These are phyloP conservation scores for Neocrepidodera transversa DNA, from an alignment of 2,888 invertebrate genomes.

Conservation along the genomic window DNA sequence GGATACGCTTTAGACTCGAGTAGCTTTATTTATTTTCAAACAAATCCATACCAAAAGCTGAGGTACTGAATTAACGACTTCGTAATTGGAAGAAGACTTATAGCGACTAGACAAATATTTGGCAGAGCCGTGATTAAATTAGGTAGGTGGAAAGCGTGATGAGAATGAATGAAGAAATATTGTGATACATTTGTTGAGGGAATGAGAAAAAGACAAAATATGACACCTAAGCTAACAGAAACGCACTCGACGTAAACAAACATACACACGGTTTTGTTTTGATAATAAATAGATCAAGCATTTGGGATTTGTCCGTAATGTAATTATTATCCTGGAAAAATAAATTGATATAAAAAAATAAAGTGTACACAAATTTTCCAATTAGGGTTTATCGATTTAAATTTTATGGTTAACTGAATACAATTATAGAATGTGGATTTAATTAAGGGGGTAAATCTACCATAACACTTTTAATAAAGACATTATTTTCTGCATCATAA, in stretches of 20 bases:
- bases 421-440: too few relatives aligned
- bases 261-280: background rate
- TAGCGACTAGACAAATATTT: conserved; percentile 14
- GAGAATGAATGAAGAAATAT: conserved; percentile 10
- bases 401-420: too few relatives aligned
- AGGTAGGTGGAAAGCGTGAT: background rate
- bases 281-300: background rate
- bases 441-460: too few relatives aligned
- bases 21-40: too few relatives aligned
- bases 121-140: conserved; percentile 1
- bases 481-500: too few relatives aligned
- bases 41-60: background rate
- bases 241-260: background rate
- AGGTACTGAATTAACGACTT: background rate
- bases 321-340: too few relatives aligned
- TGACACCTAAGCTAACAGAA: background rate
- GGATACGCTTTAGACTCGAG: too few relatives aligned
- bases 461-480: too few relatives aligned
- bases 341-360: too few relatives aligned
- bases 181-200: conserved; percentile 8
- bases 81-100: conserved; percentile 9
- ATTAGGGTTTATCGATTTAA: too few relatives aligned
- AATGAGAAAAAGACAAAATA: conserved; percentile 1
- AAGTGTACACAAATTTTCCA: too few relatives aligned
- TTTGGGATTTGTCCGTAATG: too few relatives aligned